These are phyloP conservation scores for Holotrichia oblita DNA, from an alignment of 1,140 invertebrate species.

Conservation along the genomic window DNA sequence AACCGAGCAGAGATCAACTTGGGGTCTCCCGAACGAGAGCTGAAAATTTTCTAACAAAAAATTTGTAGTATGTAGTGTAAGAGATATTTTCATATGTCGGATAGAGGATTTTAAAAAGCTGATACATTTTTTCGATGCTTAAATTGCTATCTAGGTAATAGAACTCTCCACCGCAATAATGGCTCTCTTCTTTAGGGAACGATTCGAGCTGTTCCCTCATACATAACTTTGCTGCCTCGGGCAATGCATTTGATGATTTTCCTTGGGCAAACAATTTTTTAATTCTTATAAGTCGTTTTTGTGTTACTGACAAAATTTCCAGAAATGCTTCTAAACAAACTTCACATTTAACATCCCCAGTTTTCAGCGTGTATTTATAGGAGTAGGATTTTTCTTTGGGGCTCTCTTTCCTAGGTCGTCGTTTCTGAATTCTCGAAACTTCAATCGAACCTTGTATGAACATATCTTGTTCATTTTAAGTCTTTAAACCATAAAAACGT, in stretches of 20 bases:
- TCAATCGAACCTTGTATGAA: neutral
- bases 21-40: no score
- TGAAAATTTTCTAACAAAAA: no score
- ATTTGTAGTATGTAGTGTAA: no score
- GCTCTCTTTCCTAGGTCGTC: neutral
- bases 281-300: neutral
- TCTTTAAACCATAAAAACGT: constrained; percentile 3
- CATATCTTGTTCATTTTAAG: neutral
- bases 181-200: neutral
- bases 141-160: no score
- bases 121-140: no score
- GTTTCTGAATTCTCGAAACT: constrained; percentile 5
- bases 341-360: constrained; percentile 2
- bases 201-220: neutral
- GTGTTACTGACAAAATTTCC: neutral
- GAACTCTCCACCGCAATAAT: constrained; percentile 13
- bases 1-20: no score
- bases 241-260: neutral
- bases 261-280: neutral
- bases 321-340: neutral
- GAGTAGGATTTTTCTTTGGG: neutral
- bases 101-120: no score
- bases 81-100: no score
- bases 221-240: neutral
- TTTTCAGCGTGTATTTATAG: constrained; percentile 6